Percentiles rank a stretch among this genome's conserved stretches.
Conservation (phyloP, 2,797 vertebrate species). For the Pangasius larnaudii region DNA sequence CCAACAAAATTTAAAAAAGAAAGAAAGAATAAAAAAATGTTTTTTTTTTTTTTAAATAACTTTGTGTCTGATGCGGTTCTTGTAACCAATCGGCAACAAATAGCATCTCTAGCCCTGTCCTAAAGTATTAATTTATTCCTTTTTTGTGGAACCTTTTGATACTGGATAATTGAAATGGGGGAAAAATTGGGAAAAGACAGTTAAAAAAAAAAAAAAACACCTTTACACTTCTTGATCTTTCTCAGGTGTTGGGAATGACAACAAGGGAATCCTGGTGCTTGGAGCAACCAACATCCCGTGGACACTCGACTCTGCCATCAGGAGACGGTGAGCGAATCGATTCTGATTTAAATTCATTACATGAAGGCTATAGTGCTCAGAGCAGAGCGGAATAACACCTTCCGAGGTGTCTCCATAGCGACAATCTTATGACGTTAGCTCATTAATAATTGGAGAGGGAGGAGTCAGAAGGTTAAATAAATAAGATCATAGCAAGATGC, state of each 20-base stretch:
- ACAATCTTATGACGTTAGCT: background rate
- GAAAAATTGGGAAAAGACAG: no score
- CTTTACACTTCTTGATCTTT: constrained; percentile 24
- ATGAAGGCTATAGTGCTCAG: background rate
- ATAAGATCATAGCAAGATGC: no score
- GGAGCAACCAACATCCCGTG: constrained; percentile 99
- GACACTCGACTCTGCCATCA: constrained; percentile 98
- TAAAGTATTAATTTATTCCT: background rate
- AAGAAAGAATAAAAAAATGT: no score
- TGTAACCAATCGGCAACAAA: background rate
- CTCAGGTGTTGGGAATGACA: constrained; percentile 92
- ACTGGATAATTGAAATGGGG: background rate
- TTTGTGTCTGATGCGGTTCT: background rate
- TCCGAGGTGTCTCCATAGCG: background rate
- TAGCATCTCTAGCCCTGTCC: no score
- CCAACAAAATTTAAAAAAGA: no score
- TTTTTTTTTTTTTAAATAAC: no score
- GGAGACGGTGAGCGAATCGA: constrained; percentile 83
- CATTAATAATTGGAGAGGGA: background rate
- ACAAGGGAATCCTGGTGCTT: constrained; percentile 96
- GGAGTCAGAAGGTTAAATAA: background rate
- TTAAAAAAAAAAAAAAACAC: no score
- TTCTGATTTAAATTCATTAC: background rate
- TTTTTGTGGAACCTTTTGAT: background rate
- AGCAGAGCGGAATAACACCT: background rate